Evolutionary conservation across 2,888 invertebrate species (phyloP).

Genomic region (Philaethria dido): DNA sequence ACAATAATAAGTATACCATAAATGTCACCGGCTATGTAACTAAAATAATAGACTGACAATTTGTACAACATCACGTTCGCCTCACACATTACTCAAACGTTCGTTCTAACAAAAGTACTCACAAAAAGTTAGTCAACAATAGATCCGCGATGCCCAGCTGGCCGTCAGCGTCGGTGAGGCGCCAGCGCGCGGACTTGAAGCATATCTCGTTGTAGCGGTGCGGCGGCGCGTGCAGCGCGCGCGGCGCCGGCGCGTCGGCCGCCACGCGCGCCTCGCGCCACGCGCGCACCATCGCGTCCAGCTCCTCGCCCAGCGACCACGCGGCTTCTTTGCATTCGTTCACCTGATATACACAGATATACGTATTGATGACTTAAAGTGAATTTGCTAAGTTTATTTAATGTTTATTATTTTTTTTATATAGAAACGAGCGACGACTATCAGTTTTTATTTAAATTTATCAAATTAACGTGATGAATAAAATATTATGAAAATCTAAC

Average conservation of each 20-base stretch:
- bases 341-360: constrained; percentile 75
- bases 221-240: constrained; percentile 87
- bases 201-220: constrained; percentile 93
- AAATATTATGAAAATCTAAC: no score
- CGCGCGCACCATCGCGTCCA: constrained; percentile 97
- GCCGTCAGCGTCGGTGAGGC: constrained; percentile 98
- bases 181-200: constrained; percentile 99
- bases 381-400: no score
- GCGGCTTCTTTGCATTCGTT: constrained; percentile 95
- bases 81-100: no score
- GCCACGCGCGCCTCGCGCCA: constrained; percentile 90
- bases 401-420: no score
- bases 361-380: no score
- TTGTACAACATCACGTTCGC: no score
- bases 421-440: no score
- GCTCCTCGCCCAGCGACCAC: constrained; percentile 94
- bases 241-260: constrained; percentile 84
- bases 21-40: no score
- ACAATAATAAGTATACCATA: no score
- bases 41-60: no score
- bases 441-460: no score
- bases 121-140: constrained; percentile 96
- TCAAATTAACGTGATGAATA: no score
- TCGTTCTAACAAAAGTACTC: background rate
- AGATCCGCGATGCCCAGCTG: constrained; percentile 99